Percentiles rank a stretch among this genome's conserved stretches.
These are phyloP conservation scores for Ectobius pallidus DNA, from an alignment of 2,888 invertebrate species.

Conservation along the genomic window DNA sequence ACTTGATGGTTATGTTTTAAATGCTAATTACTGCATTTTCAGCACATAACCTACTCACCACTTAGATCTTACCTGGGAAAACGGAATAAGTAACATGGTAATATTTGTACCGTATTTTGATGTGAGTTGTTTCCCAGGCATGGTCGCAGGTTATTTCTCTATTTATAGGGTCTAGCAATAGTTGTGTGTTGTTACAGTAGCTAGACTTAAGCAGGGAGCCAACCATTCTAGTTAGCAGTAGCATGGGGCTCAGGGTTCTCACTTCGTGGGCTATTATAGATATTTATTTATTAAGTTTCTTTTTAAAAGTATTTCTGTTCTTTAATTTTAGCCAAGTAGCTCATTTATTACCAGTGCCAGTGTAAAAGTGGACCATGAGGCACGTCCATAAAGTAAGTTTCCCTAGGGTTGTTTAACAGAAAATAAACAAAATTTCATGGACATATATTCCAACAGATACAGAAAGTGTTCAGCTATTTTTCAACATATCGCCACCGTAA, in stretches of 20 bases:
- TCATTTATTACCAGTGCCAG: too few relatives aligned
- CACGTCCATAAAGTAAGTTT: too few relatives aligned
- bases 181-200: constrained; percentile 30
- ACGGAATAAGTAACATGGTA: constrained; percentile 40
- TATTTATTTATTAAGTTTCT: too few relatives aligned
- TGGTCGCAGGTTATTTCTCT: constrained; percentile 41
- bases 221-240: constrained; percentile 31
- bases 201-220: constrained; percentile 25
- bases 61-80: constrained; percentile 42
- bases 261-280: background rate
- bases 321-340: too few relatives aligned
- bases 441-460: too few relatives aligned
- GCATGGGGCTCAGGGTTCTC: constrained; percentile 33
- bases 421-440: too few relatives aligned
- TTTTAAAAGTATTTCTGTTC: too few relatives aligned
- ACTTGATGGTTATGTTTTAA: constrained; percentile 29
- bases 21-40: constrained; percentile 43
- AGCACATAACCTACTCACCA: constrained; percentile 41
- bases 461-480: too few relatives aligned
- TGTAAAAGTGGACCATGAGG: too few relatives aligned
- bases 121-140: constrained; percentile 43
- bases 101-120: constrained; percentile 41
- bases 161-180: constrained; percentile 23
- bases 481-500: too few relatives aligned
- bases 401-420: too few relatives aligned